These are phyloP conservation scores for Steinernema feltiae DNA, from an alignment of 1,140 invertebrate genomes.

Conservation along the genomic window DNA sequence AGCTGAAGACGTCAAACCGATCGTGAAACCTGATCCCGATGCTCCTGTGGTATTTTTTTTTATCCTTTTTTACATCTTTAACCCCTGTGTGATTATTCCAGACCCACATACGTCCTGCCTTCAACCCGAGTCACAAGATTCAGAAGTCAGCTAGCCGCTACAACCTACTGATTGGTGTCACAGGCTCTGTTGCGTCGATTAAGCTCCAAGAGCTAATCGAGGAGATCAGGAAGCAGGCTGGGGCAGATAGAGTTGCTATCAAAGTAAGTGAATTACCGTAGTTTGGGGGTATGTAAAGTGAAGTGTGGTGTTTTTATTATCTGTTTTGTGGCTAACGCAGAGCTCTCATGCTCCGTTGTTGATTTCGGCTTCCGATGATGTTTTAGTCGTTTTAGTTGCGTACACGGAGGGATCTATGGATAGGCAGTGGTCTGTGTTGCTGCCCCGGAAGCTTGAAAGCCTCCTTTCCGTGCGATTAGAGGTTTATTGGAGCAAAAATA, in stretches of 20 bases:
- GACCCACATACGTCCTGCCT: not conserved
- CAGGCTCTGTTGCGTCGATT: conserved; percentile 83
- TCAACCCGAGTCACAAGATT: not conserved
- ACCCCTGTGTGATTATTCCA: not conserved
- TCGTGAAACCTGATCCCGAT: not conserved
- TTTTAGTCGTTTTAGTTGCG: no score
- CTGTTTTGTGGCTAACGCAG: not conserved
- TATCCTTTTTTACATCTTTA: not conserved
- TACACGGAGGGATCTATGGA: no score
- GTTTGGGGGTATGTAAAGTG: no score
- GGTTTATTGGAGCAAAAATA: no score
- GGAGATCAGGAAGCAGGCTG: conserved; percentile 59
- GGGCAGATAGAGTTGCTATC: conserved; percentile 43
- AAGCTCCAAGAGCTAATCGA: conserved; percentile 71
- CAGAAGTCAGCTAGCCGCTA: conserved; percentile 24
- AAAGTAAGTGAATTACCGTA: conserved; percentile 41
- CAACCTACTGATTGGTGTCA: conserved; percentile 72
- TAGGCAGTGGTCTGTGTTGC: no score
- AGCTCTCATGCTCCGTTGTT: no score
- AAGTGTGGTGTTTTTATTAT: conserved; percentile 14
- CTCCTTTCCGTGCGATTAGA: no score
- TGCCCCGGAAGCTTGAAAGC: no score
- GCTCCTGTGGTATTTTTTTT: not conserved
- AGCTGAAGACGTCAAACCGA: no score
- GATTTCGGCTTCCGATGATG: no score